Percentiles rank a stretch among this genome's conserved stretches.
These are phyloP conservation scores for Solenopsis invicta DNA, from an alignment of 1,140 invertebrate genomes.

Conservation along the genomic window DNA sequence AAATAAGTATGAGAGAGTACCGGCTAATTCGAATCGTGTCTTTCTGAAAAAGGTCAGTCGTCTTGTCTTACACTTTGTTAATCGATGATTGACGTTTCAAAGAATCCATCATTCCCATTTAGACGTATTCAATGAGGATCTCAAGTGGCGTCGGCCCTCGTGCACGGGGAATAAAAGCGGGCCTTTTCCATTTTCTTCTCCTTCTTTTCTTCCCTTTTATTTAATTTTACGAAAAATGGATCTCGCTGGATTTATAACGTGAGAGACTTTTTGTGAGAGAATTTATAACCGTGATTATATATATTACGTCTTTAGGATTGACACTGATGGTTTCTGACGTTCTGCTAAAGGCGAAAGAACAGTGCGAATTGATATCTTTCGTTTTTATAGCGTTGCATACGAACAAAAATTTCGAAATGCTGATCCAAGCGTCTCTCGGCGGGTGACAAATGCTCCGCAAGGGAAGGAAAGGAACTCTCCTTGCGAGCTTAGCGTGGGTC, in stretches of 20 bases:
- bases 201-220: constrained; percentile 1
- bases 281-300: background rate
- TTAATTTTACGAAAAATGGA: background rate
- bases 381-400: background rate
- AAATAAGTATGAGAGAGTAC: constrained; percentile 38
- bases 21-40: constrained; percentile 42
- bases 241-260: background rate
- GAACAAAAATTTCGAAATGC: background rate
- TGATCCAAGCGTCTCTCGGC: constrained; percentile 77
- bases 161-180: constrained; percentile 27
- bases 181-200: background rate
- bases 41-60: constrained; percentile 24
- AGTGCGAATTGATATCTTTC: background rate
- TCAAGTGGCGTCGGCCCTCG: constrained; percentile 8
- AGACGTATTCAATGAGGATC: constrained; percentile 6
- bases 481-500: constrained; percentile 77
- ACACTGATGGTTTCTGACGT: background rate
- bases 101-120: constrained; percentile 28
- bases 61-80: background rate
- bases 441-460: constrained; percentile 66
- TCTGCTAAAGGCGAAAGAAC: background rate
- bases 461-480: constrained; percentile 60
- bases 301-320: background rate
- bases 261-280: background rate
- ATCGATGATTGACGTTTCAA: constrained; percentile 77